Evolutionary conservation across 2,888 invertebrate species (phyloP).

Genomic region (Antheraea assamensis): DNA sequence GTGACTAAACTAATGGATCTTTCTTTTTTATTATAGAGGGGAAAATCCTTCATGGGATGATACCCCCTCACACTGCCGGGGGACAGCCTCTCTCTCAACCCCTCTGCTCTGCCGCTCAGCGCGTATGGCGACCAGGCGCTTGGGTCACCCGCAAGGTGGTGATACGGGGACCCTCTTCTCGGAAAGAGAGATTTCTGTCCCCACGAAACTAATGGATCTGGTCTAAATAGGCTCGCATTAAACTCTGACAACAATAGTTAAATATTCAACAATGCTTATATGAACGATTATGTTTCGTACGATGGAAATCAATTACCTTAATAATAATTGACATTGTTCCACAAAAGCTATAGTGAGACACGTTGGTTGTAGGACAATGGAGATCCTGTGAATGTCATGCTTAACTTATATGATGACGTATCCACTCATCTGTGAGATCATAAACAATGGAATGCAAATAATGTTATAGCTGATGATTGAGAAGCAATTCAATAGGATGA

Average conservation of each 20-base stretch:
- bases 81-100: too few relatives aligned
- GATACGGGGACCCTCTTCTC: too few relatives aligned
- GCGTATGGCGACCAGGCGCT: too few relatives aligned
- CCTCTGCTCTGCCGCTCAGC: too few relatives aligned
- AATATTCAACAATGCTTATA: not conserved
- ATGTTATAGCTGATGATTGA: constrained; percentile 11
- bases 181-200: too few relatives aligned
- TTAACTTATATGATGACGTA: not conserved
- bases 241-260: not conserved
- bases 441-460: constrained; percentile 16
- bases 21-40: too few relatives aligned
- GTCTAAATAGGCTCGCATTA: not conserved
- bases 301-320: not conserved
- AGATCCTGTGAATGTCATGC: not conserved
- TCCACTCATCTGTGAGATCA: constrained; percentile 1
- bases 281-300: not conserved
- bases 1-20: not conserved
- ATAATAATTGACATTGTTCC: not conserved
- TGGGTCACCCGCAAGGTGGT: too few relatives aligned
- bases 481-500: constrained; percentile 13
- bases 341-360: not conserved
- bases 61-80: too few relatives aligned
- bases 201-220: not conserved
- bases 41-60: too few relatives aligned
- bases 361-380: not conserved